Evolutionary conservation across 2,888 invertebrate genomes (phyloP).

Genomic region (Meta bourneti): DNA sequence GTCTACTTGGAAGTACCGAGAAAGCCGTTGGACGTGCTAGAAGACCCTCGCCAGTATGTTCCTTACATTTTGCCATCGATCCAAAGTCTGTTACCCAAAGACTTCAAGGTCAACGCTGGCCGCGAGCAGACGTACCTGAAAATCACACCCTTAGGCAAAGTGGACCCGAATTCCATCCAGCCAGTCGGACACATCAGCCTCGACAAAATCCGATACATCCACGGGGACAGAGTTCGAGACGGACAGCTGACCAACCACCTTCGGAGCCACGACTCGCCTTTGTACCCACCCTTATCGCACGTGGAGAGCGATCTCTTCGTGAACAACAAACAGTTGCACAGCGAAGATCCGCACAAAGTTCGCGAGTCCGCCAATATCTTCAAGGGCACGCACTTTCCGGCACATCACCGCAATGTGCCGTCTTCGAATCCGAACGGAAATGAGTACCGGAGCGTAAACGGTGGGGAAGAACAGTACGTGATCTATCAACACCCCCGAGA

Average conservation of each 20-base stretch:
- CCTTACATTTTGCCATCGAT: slow-evolving; percentile 43
- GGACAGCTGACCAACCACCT: background rate
- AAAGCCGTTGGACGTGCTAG: slow-evolving; percentile 59
- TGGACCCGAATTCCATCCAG: slow-evolving; percentile 27
- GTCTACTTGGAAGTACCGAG: slow-evolving; percentile 60
- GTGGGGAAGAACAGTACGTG: background rate
- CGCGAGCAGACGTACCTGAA: slow-evolving; percentile 52
- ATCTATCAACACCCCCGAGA: background rate
- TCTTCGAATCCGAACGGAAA: background rate
- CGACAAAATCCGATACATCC: slow-evolving; percentile 1
- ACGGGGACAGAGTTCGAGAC: background rate
- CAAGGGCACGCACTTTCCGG: slow-evolving; percentile 39
- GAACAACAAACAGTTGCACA: background rate
- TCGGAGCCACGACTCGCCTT: slow-evolving; percentile 3
- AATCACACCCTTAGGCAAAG: slow-evolving; percentile 47
- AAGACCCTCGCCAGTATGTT: slow-evolving; percentile 37
- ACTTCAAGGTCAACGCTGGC: slow-evolving; percentile 15
- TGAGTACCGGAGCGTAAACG: background rate
- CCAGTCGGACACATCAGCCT: slow-evolving; percentile 43
- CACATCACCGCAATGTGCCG: background rate
- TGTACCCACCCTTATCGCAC: background rate
- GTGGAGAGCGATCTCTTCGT: background rate
- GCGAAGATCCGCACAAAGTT: background rate
- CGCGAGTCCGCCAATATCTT: slow-evolving; percentile 12
- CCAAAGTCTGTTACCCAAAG: slow-evolving; percentile 9